phyloP scores from a whole-genome alignment of 2,113 vertebrate genomes.

The Puffinus mauretanicus region DNA sequence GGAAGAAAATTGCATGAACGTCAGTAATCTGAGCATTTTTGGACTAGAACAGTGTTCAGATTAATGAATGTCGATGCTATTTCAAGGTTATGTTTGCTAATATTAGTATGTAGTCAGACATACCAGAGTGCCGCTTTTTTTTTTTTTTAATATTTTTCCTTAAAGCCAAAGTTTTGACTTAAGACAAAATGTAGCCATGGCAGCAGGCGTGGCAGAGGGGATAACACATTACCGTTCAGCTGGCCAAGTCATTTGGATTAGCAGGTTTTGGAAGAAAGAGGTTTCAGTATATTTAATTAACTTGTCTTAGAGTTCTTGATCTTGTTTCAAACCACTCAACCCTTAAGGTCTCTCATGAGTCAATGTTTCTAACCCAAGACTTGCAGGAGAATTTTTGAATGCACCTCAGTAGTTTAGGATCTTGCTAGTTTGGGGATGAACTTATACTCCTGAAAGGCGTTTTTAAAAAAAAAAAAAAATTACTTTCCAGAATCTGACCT shows the following conservation, averaged over 20 bases:
- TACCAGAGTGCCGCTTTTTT: constrained; percentile 6
- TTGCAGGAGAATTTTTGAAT: not conserved
- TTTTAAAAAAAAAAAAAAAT: not conserved
- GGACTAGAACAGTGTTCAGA: not conserved
- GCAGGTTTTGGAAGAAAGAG: constrained; percentile 3
- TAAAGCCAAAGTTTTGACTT: constrained; percentile 10
- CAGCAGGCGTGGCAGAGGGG: not conserved
- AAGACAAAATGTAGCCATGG: not conserved
- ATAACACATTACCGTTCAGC: not conserved
- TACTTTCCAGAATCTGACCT: not conserved
- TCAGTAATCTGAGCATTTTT: constrained; percentile 25
- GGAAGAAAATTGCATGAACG: not conserved
- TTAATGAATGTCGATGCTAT: constrained; percentile 26
- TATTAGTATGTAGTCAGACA: constrained; percentile 48
- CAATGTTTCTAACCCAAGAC: not conserved
- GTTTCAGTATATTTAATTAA: constrained; percentile 6
- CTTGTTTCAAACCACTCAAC: constrained; percentile 25
- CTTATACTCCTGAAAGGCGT: not conserved
- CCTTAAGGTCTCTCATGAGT: not conserved
- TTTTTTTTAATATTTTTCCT: not conserved
- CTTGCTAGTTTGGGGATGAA: not conserved
- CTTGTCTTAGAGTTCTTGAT: constrained; percentile 3
- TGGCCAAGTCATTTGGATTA: not conserved
- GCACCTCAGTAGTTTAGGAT: not conserved
- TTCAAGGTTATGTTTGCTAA: constrained; percentile 50